phyloP scores from a whole-genome alignment of 2,888 invertebrate species.

The Leptinotarsa tumamoca region DNA sequence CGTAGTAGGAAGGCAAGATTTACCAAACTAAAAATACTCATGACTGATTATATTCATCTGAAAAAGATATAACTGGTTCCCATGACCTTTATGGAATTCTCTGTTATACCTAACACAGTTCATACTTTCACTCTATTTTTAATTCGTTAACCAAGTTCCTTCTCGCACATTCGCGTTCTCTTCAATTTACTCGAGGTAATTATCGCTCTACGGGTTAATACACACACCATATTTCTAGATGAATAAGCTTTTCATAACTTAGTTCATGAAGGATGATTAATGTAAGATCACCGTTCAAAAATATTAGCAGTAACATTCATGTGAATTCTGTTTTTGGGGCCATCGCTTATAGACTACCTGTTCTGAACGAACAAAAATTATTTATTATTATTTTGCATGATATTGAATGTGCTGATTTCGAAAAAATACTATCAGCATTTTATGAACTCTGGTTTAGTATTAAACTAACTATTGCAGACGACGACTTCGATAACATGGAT shows the following conservation, averaged over 20 bases:
- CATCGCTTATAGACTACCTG: too few relatives aligned
- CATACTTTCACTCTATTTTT: constrained; percentile 20
- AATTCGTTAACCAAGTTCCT: constrained; percentile 4
- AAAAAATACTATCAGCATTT: too few relatives aligned
- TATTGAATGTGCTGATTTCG: too few relatives aligned
- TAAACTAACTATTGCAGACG: too few relatives aligned
- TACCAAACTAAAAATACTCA: constrained; percentile 10
- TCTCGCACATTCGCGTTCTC: constrained; percentile 12
- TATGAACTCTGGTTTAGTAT: too few relatives aligned
- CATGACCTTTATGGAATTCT: constrained; percentile 19
- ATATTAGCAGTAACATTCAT: too few relatives aligned
- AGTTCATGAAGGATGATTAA: not conserved
- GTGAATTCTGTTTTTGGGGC: too few relatives aligned
- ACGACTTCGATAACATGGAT: too few relatives aligned
- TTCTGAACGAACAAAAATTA: too few relatives aligned
- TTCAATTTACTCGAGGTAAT: not conserved
- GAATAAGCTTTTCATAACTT: not conserved
- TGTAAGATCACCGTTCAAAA: not conserved
- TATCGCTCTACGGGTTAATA: not conserved
- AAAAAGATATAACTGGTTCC: constrained; percentile 3
- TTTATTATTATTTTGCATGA: too few relatives aligned
- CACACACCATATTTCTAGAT: not conserved
- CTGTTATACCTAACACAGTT: constrained; percentile 9
- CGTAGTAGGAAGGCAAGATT: constrained; percentile 4
- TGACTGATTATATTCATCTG: constrained; percentile 12